Evolutionary conservation across 2,797 vertebrate species (phyloP), one percentile per base, ranked within the genome.

Genomic region (Catamblyrhynchus diadema): DNA sequence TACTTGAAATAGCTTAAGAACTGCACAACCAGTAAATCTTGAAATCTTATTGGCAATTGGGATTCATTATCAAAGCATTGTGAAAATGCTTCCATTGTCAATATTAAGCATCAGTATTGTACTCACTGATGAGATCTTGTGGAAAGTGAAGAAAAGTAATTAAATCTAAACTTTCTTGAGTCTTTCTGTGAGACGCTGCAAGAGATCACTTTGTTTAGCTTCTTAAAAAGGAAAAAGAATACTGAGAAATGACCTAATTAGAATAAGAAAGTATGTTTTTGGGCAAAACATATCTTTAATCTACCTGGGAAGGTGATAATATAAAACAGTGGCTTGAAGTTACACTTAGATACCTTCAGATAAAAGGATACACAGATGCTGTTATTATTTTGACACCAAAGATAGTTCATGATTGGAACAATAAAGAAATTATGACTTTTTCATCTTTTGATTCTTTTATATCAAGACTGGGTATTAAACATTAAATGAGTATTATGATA

Each of bases 381-480:
- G 75, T 51, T 95, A 69, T 39, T 86, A 69, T 90, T 92, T 91
- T 83, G 89, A 83, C 64, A 82, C 28, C 32, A 78, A 91, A 74
- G 53, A 67, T 19, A 35, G 74, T 50, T 77, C 50, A 64, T 28
- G n/a, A 82, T 41, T 85, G 57, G 23, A 91, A 81, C 24, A 93
- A 91, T 82, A 77, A 80, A 81, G 33, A 82, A 92, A 74, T 32
- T 0, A 54, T 79, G 37, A 48, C 8, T 73, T 92, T 83, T 95
- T 79, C 35, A 77, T 74, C 32, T 80, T 89, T 89, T 10, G 2
- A 70, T 77, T 80, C 11, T 64, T 72, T 86, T 64, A 22, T 57
- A 78, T 78, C 32, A 85, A 77, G 56, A 35, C 32, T 92, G 66
- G 14, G 37, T 89, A 64, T 81, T 71, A 88, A 84, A 74, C 7